phyloP scores from a whole-genome alignment of 2,888 invertebrate genomes.

The Melanophora roralis region DNA sequence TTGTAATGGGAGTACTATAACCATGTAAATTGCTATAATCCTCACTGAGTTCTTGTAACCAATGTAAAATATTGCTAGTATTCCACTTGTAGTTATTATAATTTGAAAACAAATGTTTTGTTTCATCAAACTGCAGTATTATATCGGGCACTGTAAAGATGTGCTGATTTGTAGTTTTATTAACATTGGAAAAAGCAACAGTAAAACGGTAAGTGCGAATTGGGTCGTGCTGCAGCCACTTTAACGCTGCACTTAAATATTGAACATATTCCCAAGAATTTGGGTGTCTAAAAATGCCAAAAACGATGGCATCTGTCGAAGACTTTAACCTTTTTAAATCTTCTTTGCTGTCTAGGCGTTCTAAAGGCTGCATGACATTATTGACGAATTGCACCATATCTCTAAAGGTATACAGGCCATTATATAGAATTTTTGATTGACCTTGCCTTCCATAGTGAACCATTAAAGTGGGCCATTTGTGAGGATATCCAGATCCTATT shows the following conservation, averaged over 20 bases:
- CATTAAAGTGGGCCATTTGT: constrained; percentile 90
- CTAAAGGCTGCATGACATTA: constrained; percentile 84
- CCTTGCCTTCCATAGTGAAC: constrained; percentile 82
- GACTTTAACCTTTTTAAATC: constrained; percentile 81
- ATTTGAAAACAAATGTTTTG: constrained; percentile 16
- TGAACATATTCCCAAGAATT: constrained; percentile 82
- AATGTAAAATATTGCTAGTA: constrained; percentile 66
- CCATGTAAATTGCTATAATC: constrained; percentile 65
- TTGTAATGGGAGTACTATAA: constrained; percentile 68
- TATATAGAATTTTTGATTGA: constrained; percentile 81
- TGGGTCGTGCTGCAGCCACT: constrained; percentile 86
- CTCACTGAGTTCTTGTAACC: constrained; percentile 68
- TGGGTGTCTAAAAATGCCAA: constrained; percentile 83
- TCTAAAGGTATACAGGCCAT: constrained; percentile 80
- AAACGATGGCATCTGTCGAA: constrained; percentile 85
- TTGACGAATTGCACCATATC: constrained; percentile 87
- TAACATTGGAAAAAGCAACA: constrained; percentile 80
- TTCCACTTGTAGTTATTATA: constrained; percentile 63
- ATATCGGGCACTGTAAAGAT: constrained; percentile 57
- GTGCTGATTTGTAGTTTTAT: constrained; percentile 57
- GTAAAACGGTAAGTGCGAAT: constrained; percentile 86
- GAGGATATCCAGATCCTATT: constrained; percentile 78
- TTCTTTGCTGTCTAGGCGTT: constrained; percentile 81
- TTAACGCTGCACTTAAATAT: constrained; percentile 86
- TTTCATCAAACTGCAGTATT: constrained; percentile 58